These are phyloP conservation scores for Heloderma charlesbogerti DNA, from an alignment of 2,113 vertebrate species.

Conservation along the genomic window DNA sequence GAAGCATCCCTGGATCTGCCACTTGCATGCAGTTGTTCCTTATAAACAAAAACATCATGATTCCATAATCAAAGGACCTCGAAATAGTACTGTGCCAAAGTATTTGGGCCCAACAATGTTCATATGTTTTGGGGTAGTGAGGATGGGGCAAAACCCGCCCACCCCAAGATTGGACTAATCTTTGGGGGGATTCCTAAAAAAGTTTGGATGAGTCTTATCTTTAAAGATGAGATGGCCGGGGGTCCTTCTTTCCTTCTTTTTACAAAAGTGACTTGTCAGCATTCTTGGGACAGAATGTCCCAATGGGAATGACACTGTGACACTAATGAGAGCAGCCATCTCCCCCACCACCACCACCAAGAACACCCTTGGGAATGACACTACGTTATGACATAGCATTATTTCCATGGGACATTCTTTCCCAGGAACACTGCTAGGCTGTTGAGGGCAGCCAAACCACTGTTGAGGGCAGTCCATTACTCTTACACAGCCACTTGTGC, in stretches of 20 bases:
- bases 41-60: neutral
- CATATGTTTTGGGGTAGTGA: neutral
- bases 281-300: neutral
- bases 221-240: too few relatives aligned
- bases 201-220: too few relatives aligned
- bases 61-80: neutral
- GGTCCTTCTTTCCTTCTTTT: too few relatives aligned
- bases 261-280: too few relatives aligned
- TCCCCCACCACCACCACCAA: too few relatives aligned
- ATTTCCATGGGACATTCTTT: neutral
- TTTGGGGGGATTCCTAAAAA: too few relatives aligned
- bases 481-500: too few relatives aligned
- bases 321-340: neutral
- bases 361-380: neutral
- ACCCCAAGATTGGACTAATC: too few relatives aligned
- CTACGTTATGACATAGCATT: neutral
- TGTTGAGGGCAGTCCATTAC: too few relatives aligned
- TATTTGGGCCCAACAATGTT: neutral
- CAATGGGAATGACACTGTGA: neutral
- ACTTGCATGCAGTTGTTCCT: neutral
- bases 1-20: neutral
- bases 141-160: too few relatives aligned
- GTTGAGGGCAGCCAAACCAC: too few relatives aligned
- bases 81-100: neutral
- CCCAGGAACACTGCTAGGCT: too few relatives aligned